A percentile compares a stretch with the other conserved stretches of the same genome.
phyloP scores from a whole-genome alignment of 2,797 vertebrate species.

The Sorex maritimensis region DNA sequence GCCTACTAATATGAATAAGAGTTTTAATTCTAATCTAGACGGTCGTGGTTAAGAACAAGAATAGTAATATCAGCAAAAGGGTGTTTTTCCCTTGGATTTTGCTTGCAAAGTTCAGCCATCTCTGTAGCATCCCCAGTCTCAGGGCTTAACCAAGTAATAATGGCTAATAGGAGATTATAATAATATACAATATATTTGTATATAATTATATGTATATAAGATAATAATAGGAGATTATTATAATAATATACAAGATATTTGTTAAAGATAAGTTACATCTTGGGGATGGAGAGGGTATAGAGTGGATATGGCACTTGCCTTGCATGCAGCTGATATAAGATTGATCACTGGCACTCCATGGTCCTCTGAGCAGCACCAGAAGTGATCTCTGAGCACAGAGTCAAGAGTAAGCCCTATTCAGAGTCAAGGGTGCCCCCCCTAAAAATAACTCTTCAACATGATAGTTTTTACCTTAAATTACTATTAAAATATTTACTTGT shows the following conservation, averaged over 20 bases:
- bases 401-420: no score
- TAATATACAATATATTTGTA: background rate
- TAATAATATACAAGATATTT: background rate
- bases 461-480: background rate
- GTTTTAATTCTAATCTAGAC: background rate
- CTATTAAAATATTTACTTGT: background rate
- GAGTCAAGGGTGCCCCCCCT: no score
- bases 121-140: background rate
- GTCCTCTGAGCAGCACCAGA: no score
- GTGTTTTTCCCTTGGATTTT: slow-evolving; percentile 5
- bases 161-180: background rate
- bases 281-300: no score
- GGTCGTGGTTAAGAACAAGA: background rate
- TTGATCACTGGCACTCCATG: no score
- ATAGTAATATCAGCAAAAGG: background rate
- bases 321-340: no score
- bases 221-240: background rate
- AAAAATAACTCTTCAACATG: no score
- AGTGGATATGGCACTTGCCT: no score
- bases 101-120: background rate
- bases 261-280: slow-evolving; percentile 33
- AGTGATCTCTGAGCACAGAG: no score
- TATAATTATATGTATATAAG: no score
- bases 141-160: background rate
- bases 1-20: background rate